Conservation (phyloP, 2,888 invertebrate species). For the Belgica antarctica region DNA sequence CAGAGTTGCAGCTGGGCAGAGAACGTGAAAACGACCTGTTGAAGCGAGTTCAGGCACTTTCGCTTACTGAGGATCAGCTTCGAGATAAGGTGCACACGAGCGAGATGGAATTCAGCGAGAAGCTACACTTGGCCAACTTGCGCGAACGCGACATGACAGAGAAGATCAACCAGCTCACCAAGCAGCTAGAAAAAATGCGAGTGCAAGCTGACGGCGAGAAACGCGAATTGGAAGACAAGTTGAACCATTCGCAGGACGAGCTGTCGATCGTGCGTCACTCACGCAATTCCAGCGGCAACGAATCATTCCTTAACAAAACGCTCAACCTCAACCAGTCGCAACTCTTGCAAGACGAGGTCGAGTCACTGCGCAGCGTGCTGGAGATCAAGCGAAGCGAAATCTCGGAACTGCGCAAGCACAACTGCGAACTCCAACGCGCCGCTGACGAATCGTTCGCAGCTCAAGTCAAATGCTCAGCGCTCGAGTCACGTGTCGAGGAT, state of each 20-base stretch:
- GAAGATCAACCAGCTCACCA: conserved; percentile 50
- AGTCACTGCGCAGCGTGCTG: conserved; percentile 81
- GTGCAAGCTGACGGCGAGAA: conserved; percentile 50
- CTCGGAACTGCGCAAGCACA: conserved; percentile 69
- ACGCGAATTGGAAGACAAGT: conserved; percentile 52
- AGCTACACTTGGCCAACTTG: conserved; percentile 48
- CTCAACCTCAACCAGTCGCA: conserved; percentile 45
- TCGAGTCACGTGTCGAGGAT: conserved; percentile 84
- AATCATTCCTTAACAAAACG: conserved; percentile 44
- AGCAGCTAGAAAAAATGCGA: conserved; percentile 51
- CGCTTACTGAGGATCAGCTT: conserved; percentile 49
- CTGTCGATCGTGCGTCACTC: conserved; percentile 49
- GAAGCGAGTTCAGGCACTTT: conserved; percentile 48
- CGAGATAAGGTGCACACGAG: conserved; percentile 49
- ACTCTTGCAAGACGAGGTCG: conserved; percentile 69
- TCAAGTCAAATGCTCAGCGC: conserved; percentile 70
- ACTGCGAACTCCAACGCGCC: conserved; percentile 68
- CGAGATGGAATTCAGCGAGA: conserved; percentile 49
- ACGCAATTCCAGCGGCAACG: conserved; percentile 45
- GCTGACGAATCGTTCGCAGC: conserved; percentile 71
- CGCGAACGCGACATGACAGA: conserved; percentile 52
- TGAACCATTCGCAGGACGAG: conserved; percentile 53
- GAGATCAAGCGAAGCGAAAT: conserved; percentile 86
- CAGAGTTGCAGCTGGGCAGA: conserved; percentile 54
- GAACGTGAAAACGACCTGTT: conserved; percentile 50